A percentile compares a stretch with the other conserved stretches of the same genome.
These are phyloP conservation scores for Glaucidium brasilianum DNA, from an alignment of 2,113 vertebrate genomes.

Conservation along the genomic window DNA sequence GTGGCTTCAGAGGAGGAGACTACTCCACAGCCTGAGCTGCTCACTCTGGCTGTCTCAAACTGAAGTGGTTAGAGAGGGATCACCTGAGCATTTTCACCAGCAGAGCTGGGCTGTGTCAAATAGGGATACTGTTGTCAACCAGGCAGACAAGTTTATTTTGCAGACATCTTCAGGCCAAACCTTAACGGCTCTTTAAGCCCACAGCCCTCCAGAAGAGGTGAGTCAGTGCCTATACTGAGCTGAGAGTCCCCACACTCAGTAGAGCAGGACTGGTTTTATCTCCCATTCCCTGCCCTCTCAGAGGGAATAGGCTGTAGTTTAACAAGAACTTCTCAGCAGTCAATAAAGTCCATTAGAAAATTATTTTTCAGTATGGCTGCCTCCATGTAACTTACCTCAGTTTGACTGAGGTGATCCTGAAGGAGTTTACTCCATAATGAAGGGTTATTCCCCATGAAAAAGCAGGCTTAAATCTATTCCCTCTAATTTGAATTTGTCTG, in stretches of 20 bases:
- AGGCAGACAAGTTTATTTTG: background rate
- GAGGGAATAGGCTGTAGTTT: background rate
- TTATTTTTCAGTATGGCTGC: background rate
- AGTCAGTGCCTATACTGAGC: background rate
- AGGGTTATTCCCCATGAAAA: background rate
- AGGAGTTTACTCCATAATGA: background rate
- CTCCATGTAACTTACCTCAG: background rate
- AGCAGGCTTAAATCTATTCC: background rate
- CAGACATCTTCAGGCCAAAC: background rate
- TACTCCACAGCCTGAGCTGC: background rate
- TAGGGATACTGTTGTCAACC: background rate
- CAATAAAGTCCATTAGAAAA: background rate
- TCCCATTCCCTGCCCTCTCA: background rate
- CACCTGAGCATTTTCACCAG: background rate
- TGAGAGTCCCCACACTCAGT: background rate
- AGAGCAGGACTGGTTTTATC: background rate
- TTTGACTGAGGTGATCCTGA: background rate
- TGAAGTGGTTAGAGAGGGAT: background rate
- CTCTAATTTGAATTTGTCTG: background rate
- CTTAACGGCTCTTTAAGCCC: background rate
- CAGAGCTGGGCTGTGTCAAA: background rate
- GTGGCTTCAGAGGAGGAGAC: background rate
- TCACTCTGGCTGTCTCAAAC: background rate
- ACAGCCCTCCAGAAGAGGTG: rapidly evolving
- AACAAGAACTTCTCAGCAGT: background rate